These are phyloP conservation scores for Proales similis DNA, from an alignment of 1,140 invertebrate species.

Conservation along the genomic window DNA sequence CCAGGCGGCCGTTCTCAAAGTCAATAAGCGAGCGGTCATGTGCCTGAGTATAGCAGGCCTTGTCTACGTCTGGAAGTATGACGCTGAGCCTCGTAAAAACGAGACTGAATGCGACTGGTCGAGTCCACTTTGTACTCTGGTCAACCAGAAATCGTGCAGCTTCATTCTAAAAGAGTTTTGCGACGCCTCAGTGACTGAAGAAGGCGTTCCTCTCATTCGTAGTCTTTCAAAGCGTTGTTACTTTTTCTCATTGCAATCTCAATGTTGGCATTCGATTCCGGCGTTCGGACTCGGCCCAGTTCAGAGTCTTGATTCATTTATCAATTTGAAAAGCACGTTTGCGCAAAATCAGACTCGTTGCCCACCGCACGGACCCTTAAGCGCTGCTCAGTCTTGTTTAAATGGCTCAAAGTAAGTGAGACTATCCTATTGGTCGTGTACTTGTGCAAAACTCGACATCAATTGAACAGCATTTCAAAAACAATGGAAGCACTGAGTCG, in stretches of 20 bases:
- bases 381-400: slow-evolving; percentile 14
- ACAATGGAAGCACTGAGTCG: slow-evolving; percentile 38
- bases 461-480: slow-evolving; percentile 42
- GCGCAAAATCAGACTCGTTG: neutral
- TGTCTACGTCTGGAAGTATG: slow-evolving; percentile 46
- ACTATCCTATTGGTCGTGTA: neutral
- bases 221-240: slow-evolving; percentile 1
- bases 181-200: slow-evolving; percentile 12
- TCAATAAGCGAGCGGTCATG: slow-evolving; percentile 43
- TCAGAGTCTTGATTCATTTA: slow-evolving; percentile 3
- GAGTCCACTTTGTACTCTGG: neutral
- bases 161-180: neutral
- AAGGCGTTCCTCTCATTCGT: slow-evolving; percentile 8
- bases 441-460: slow-evolving; percentile 41
- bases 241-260: slow-evolving; percentile 8
- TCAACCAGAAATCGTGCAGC: slow-evolving; percentile 5
- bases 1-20: slow-evolving; percentile 43
- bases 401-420: neutral
- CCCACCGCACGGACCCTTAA: neutral
- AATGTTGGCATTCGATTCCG: slow-evolving; percentile 28
- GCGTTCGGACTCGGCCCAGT: neutral
- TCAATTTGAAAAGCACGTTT: slow-evolving; percentile 25
- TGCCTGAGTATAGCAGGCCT: slow-evolving; percentile 47
- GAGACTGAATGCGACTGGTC: neutral
- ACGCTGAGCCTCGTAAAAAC: neutral